Evolutionary conservation across 1,140 invertebrate genomes (phyloP), one percentile per base, ranked within the genome.

Genomic region (Sesamia nonagrioides): DNA sequence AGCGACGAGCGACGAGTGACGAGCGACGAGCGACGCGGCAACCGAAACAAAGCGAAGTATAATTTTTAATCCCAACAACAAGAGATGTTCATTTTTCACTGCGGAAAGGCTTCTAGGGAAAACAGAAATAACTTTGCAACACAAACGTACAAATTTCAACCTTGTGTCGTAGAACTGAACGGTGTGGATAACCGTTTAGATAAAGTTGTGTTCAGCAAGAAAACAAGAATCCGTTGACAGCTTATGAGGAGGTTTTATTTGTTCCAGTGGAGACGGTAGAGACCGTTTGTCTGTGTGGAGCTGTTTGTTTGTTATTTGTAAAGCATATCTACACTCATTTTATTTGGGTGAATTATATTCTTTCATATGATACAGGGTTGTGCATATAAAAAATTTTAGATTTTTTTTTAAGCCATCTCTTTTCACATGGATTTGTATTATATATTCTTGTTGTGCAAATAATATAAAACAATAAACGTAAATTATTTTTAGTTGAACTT

Each of bases 81-180:
- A 87, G 88, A 88, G 88, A 88, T 88, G 90, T 83, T 93, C 89
- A 91, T 93, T 93, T 93, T 92, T 92, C 90, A 89, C 85, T 45
- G 72, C 66, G 78, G 77, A 66, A 82, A 81, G 77, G 76, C 76
- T 80, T 73, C 78, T 61, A 37, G 48, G 18, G 1, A 50, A 35
- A n/a, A 37, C 73, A 75, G 63, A 45, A 75, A 61, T 63, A 69
- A 40, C 66, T 52, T 33, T 69, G 18, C 75, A 11, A 9, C 9
- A 11, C 33, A 21, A 66, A 58, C 78, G 73, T 13, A 33, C n/a
- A 8, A 81, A 66, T 81, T 52, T 48, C 11, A 15, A 79, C 79
- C 21, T 21, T 85, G 66, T 63, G 9, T 15, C 52, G 21, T 45
- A 1, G 15, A 21, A 3, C 50, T 56, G 27, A 78, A 66, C 45